Evolutionary conservation across 2,888 invertebrate species (phyloP), one percentile per base, ranked within the genome.

Genomic region (Archips xylosteana): DNA sequence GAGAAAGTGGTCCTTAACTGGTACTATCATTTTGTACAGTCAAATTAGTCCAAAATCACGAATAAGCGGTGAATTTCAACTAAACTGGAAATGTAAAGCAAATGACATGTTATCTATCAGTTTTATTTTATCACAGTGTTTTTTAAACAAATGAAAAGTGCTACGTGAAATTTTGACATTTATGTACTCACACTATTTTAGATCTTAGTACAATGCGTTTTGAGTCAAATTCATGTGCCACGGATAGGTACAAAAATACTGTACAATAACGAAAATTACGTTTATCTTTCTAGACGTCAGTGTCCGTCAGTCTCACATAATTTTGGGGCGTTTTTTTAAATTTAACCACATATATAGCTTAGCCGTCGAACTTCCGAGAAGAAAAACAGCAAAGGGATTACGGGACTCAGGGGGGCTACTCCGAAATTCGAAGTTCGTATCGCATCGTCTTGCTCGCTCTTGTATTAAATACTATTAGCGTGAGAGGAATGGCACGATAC

Each of bases 1-100:
- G 51, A 97, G 89, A 85, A 98, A 98, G 12, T 89, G 90, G 57
- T 90, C 87, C 68, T 83, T 83, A 13, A 83, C 72, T 12, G 77
- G 74, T 5, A 77, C 76, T 64, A 79, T 76, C 82, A 81, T 83
- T 67, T 39, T 68, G n/a, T 49, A 13, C 1, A 49, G 4, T 3
- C n/a, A 49, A 4, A 23, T 62, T 23, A 34, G 39, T 47, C 10
- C 12, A 12, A 2, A 62, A 32, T 45, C 5, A 23, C 42, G n/a
- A 45, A 45, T 32, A 13, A 63, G 12, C 45, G 45, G 45, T 2
- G 13, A 63, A 63, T 36, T 36, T 0, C 5, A 51, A 15, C n/a
- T 51, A 10, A 15, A 51, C 13, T 32, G 51, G 23, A 23, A 23
- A 23, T 23, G 23, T 3, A 57, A 2, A 8, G 12, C 10, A 57